Evolutionary conservation across 2,888 invertebrate genomes (phyloP).

Genomic region (Agriopis leucophaearia): DNA sequence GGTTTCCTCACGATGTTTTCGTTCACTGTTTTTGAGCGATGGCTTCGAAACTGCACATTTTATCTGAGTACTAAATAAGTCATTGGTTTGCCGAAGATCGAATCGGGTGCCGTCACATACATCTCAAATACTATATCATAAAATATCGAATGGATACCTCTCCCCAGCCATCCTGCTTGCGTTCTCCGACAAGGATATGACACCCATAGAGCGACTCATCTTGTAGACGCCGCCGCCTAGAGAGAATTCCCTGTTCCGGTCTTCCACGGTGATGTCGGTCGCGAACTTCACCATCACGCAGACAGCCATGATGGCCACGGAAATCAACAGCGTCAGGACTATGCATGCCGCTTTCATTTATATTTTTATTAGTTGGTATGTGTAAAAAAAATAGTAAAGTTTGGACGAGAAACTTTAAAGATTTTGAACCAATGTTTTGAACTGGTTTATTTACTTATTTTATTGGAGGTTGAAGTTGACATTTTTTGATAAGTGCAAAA

Average conservation of each 20-base stretch:
- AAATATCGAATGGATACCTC: neutral
- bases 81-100: no score
- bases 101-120: no score
- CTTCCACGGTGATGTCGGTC: constrained; percentile 71
- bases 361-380: neutral
- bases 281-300: constrained; percentile 81
- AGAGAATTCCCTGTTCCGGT: constrained; percentile 58
- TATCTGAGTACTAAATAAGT: no score
- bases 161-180: constrained; percentile 44
- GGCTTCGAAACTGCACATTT: no score
- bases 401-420: neutral
- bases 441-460: neutral
- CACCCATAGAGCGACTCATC: constrained; percentile 62
- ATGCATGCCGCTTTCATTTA: constrained; percentile 74
- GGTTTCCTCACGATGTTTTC: no score
- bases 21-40: no score
- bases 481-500: neutral
- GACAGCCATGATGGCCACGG: constrained; percentile 72
- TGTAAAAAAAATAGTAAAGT: neutral
- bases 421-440: no score
- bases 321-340: constrained; percentile 64
- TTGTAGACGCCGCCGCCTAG: constrained; percentile 51
- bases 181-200: constrained; percentile 63
- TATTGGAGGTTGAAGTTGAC: constrained; percentile 3
- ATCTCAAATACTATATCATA: no score